Evolutionary conservation across 2,888 invertebrate species (phyloP).

Genomic region (Sminthurides aquaticus): DNA sequence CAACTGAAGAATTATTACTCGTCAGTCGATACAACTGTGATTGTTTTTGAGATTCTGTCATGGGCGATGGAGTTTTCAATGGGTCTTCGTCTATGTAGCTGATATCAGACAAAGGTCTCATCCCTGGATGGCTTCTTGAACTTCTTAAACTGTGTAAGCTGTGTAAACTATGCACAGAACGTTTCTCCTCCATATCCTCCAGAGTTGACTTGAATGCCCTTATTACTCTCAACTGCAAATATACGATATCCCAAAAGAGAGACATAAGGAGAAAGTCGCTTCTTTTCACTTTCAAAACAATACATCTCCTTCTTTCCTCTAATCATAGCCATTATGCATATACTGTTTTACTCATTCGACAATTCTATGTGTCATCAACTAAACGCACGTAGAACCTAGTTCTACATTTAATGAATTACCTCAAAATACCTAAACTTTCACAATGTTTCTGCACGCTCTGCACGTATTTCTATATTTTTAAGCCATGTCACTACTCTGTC

Average conservation of each 20-base stretch:
- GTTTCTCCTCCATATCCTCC: constrained; percentile 98
- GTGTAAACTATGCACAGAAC: constrained; percentile 95
- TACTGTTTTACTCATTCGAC: too few relatives aligned
- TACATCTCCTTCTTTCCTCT: too few relatives aligned
- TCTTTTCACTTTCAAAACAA: neutral
- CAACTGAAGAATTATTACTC: constrained; percentile 13
- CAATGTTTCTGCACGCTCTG: too few relatives aligned
- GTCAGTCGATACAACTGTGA: constrained; percentile 16
- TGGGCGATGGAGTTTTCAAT: constrained; percentile 50
- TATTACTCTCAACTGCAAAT: constrained; percentile 98
- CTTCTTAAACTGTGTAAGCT: constrained; percentile 79
- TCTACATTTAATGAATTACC: too few relatives aligned
- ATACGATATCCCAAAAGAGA: constrained; percentile 50
- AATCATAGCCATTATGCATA: too few relatives aligned
- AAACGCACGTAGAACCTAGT: too few relatives aligned
- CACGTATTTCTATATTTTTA: too few relatives aligned
- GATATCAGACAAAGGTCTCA: constrained; percentile 71
- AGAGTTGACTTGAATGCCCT: constrained; percentile 99
- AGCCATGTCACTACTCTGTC: too few relatives aligned
- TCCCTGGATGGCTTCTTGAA: constrained; percentile 67
- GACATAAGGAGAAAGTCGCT: constrained; percentile 47
- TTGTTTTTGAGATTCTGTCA: constrained; percentile 44
- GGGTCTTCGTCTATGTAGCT: constrained; percentile 71
- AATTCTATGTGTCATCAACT: too few relatives aligned
- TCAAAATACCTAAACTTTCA: too few relatives aligned